phyloP scores from a whole-genome alignment of 2,797 vertebrate genomes.

The Gymnopithys bicolor region DNA sequence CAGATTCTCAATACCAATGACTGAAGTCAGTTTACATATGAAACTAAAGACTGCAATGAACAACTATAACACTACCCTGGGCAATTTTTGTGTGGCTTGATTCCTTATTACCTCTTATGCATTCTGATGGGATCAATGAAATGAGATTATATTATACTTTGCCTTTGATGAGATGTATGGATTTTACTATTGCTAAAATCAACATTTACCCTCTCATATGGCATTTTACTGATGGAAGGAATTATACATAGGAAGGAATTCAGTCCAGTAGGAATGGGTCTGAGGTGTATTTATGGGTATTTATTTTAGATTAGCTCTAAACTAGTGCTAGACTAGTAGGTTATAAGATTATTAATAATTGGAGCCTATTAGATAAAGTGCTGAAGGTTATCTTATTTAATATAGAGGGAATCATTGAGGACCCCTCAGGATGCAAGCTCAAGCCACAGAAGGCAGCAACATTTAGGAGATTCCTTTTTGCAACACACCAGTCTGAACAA shows the following conservation, averaged over 20 bases:
- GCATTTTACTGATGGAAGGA: background rate
- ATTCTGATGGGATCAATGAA: background rate
- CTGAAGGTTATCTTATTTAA: background rate
- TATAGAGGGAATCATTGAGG: background rate
- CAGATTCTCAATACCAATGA: background rate
- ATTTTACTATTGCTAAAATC: background rate
- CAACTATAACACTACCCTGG: background rate
- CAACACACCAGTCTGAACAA: background rate
- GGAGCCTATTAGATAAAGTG: background rate
- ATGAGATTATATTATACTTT: background rate
- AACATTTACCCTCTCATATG: background rate
- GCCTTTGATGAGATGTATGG: background rate
- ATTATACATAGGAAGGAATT: background rate
- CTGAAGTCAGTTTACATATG: background rate
- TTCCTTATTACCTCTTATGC: background rate
- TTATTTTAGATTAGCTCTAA: background rate
- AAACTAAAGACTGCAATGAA: background rate
- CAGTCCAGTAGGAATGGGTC: background rate
- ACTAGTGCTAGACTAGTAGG: background rate
- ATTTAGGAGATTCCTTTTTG: background rate
- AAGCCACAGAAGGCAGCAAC: background rate
- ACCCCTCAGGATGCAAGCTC: background rate
- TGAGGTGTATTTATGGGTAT: fast-evolving
- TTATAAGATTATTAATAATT: background rate
- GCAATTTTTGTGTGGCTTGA: background rate